phyloP scores from a whole-genome alignment of 2,888 invertebrate genomes.

The Hypercompe scribonia region DNA sequence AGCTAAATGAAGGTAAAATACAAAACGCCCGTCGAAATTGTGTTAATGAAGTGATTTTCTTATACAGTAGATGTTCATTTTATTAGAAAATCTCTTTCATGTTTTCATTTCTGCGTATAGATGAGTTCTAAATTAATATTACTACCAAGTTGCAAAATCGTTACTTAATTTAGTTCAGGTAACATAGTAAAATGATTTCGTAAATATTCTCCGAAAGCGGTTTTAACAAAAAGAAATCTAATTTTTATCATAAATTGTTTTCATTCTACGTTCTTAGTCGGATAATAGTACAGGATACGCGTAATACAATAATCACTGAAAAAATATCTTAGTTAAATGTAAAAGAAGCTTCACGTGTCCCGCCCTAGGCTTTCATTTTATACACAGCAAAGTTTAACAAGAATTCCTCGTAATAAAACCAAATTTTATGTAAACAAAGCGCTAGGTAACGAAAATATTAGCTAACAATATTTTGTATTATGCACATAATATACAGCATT shows the following conservation, averaged over 20 bases:
- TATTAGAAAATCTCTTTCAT: constrained; percentile 3
- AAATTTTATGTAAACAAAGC: constrained; percentile 21
- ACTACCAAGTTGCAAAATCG: constrained; percentile 1
- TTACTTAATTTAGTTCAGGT: constrained; percentile 1
- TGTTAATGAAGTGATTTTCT: constrained; percentile 5
- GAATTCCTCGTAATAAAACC: constrained; percentile 15
- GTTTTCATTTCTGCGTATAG: constrained; percentile 3
- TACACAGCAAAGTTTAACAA: constrained; percentile 27
- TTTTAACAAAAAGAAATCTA: constrained; percentile 23
- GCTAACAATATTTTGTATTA: background rate
- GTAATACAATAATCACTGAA: constrained; percentile 38
- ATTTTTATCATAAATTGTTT: constrained; percentile 30
- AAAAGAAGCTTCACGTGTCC: constrained; percentile 48
- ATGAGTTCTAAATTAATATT: constrained; percentile 6
- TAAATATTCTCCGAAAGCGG: constrained; percentile 1
- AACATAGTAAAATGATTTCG: background rate
- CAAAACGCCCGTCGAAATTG: constrained; percentile 1
- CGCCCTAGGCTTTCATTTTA: constrained; percentile 46
- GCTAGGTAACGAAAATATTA: constrained; percentile 16
- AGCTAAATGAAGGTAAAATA: background rate
- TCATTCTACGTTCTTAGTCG: constrained; percentile 31
- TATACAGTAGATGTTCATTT: background rate
- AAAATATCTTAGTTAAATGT: constrained; percentile 53
- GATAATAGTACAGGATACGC: constrained; percentile 34
- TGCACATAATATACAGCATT: background rate